Percentiles rank a stretch among this genome's conserved stretches.
These are phyloP conservation scores for Chiroxiphia lanceolata DNA, from an alignment of 2,797 vertebrate genomes.

Conservation along the genomic window DNA sequence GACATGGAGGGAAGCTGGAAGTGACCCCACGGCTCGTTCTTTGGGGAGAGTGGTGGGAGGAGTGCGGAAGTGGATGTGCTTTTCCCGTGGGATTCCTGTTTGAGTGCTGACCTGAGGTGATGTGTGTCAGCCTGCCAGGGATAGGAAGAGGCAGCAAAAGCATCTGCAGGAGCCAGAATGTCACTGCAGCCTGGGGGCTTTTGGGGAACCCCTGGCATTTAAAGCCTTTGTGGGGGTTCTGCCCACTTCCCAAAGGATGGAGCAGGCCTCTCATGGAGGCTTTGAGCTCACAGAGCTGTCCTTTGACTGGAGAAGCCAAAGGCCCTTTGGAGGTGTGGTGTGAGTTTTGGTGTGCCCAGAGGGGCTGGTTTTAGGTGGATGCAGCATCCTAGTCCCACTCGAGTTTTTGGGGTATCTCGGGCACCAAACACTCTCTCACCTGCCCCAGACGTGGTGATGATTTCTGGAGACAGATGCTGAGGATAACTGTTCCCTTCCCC, in stretches of 20 bases:
- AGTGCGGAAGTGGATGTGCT: not conserved
- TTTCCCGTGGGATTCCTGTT: not conserved
- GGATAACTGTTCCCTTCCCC: not conserved
- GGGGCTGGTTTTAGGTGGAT: not conserved
- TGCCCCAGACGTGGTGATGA: not conserved
- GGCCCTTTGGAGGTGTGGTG: not conserved
- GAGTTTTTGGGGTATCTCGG: not conserved
- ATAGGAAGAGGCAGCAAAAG: no score
- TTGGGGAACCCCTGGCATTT: not conserved
- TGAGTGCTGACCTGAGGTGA: not conserved
- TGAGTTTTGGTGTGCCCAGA: not conserved
- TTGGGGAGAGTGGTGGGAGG: not conserved
- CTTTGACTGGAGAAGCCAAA: rapidly evolving
- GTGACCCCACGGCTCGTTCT: not conserved
- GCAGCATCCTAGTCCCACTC: not conserved
- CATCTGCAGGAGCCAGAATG: not conserved
- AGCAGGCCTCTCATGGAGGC: not conserved
- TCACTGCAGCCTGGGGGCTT: not conserved
- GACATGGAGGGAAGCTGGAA: not conserved
- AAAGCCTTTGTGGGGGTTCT: rapidly evolving
- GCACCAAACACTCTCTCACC: not conserved
- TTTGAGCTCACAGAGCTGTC: not conserved
- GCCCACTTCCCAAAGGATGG: rapidly evolving
- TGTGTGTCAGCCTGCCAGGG: not conserved
- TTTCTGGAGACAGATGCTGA: not conserved